Percentiles rank a stretch among this genome's conserved stretches.
Evolutionary conservation across 1,140 invertebrate species (phyloP).

Genomic region (Phenacoccus solenopsis): DNA sequence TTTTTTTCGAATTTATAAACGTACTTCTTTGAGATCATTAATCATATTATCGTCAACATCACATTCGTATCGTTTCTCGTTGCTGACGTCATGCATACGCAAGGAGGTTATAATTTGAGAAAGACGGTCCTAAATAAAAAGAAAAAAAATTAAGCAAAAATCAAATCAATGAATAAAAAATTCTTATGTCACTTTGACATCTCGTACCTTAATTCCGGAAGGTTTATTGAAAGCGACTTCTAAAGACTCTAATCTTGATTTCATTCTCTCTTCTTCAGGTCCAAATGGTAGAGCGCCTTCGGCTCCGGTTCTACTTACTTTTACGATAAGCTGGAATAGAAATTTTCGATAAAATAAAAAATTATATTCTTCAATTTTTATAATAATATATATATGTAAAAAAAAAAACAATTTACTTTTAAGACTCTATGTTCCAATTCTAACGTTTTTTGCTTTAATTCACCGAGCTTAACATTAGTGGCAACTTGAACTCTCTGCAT

Average conservation of each 20-base stretch:
- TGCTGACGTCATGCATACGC: conserved; percentile 6
- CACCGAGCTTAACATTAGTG: neutral
- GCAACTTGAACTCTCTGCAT: conserved; percentile 9
- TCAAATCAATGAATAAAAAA: neutral
- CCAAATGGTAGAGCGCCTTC: conserved; percentile 1
- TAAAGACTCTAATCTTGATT: neutral
- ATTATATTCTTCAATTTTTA: neutral
- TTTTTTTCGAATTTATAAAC: neutral
- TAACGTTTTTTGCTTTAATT: neutral
- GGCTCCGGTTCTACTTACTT: neutral
- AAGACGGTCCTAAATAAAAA: neutral
- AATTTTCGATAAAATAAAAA: neutral
- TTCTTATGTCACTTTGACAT: too few relatives aligned
- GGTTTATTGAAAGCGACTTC: conserved; percentile 8
- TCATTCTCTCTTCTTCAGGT: conserved; percentile 5
- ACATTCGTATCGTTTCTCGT: conserved; percentile 9
- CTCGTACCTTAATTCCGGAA: neutral
- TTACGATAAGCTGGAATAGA: neutral
- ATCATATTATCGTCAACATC: conserved; percentile 1
- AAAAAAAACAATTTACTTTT: neutral
- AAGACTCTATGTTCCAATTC: conserved; percentile 1
- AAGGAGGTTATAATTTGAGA: conserved; percentile 2
- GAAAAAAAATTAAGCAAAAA: neutral
- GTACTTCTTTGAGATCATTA: conserved; percentile 8
- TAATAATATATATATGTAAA: neutral